These are phyloP conservation scores for Allophyes oxyacanthae DNA, from an alignment of 2,888 invertebrate species.

Conservation along the genomic window DNA sequence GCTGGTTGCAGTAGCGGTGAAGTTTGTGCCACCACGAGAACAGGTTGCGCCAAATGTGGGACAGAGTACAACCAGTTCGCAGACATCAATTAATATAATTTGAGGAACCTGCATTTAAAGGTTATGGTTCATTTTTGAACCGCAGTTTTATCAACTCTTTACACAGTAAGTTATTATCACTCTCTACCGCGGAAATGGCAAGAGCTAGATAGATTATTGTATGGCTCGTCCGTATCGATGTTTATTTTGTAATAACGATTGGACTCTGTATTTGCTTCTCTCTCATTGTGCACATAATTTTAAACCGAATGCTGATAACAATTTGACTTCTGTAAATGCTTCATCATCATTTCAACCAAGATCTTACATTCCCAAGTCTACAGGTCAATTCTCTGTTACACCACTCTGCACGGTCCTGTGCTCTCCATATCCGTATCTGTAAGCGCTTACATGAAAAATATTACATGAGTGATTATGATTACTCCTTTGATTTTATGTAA, in stretches of 20 bases:
- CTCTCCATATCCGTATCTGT: neutral
- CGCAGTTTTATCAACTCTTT: slow-evolving; percentile 2
- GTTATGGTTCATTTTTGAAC: slow-evolving; percentile 16
- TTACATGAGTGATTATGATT: slow-evolving; percentile 42
- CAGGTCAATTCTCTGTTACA: too few species aligned
- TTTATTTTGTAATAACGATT: slow-evolving; percentile 25
- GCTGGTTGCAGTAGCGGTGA: slow-evolving; percentile 60
- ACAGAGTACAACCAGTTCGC: slow-evolving; percentile 52
- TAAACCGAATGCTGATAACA: slow-evolving; percentile 17
- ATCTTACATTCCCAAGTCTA: too few species aligned
- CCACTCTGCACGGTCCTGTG: too few species aligned
- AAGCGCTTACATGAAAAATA: slow-evolving; percentile 34
- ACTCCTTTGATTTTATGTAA: slow-evolving; percentile 39
- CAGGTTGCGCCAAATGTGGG: slow-evolving; percentile 74
- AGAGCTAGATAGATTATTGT: slow-evolving; percentile 17
- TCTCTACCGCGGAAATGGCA: slow-evolving; percentile 3
- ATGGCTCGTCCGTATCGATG: slow-evolving; percentile 13
- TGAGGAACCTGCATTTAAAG: slow-evolving; percentile 43
- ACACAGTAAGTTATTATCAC: neutral
- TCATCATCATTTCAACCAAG: too few species aligned
- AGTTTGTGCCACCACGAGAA: slow-evolving; percentile 63
- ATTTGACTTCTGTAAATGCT: slow-evolving; percentile 8
- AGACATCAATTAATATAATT: slow-evolving; percentile 50
- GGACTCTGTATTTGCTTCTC: neutral
- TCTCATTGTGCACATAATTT: slow-evolving; percentile 29